phyloP scores from a whole-genome alignment of 2,888 invertebrate species.

The Phyto melanocephala region DNA sequence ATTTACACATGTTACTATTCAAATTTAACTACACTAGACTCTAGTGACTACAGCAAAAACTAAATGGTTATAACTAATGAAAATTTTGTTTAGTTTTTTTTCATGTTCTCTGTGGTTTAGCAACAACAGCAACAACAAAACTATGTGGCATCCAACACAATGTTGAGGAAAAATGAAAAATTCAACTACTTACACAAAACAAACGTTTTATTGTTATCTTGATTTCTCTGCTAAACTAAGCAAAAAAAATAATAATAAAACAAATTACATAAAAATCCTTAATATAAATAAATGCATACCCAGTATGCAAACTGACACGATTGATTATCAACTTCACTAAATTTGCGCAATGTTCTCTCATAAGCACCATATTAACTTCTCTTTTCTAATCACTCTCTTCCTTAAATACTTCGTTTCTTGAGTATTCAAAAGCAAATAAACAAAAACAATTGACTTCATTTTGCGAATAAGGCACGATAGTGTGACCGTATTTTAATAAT shows the following conservation, averaged over 20 bases:
- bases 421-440: no score
- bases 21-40: slow-evolving; percentile 42
- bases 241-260: background rate
- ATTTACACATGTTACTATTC: slow-evolving; percentile 50
- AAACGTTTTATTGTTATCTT: slow-evolving; percentile 5
- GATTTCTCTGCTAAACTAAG: background rate
- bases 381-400: no score
- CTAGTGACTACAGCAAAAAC: slow-evolving; percentile 15
- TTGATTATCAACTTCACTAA: no score
- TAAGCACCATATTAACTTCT: no score
- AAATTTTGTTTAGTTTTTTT: slow-evolving; percentile 20
- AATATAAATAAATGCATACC: background rate
- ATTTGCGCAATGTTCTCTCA: no score
- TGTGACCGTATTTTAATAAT: no score
- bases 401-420: no score
- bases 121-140: background rate
- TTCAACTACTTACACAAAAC: background rate
- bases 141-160: slow-evolving; percentile 1
- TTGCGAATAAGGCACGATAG: no score
- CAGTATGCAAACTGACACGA: no score
- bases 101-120: slow-evolving; percentile 19
- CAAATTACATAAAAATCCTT: background rate
- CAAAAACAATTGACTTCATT: no score
- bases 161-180: background rate
- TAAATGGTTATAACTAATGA: slow-evolving; percentile 35